Percentiles rank a stretch among this genome's conserved stretches.
Evolutionary conservation across 2,888 invertebrate species (phyloP).

Genomic region (Brachyptera risi): DNA sequence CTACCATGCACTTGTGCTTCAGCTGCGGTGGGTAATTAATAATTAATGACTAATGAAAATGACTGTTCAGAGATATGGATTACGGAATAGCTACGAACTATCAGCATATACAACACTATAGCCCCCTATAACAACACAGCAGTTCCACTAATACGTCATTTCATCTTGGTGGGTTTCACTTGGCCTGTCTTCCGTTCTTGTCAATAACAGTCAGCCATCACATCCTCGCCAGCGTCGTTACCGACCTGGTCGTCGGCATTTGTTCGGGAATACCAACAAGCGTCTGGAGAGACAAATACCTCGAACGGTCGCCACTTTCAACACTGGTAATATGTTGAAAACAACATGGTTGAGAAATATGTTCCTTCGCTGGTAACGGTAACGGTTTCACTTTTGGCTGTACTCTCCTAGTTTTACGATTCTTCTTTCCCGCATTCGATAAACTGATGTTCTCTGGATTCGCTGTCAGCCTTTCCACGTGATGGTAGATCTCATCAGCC

Average conservation of each 20-base stretch:
- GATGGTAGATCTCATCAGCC: constrained; percentile 65
- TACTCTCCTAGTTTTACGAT: constrained; percentile 52
- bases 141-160: no score
- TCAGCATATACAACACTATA: no score
- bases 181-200: no score
- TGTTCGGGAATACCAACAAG: constrained; percentile 44
- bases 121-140: no score
- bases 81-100: no score
- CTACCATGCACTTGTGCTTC: no score
- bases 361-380: constrained; percentile 67
- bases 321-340: constrained; percentile 80
- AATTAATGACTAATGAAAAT: no score
- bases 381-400: constrained; percentile 47
- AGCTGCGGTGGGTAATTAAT: no score
- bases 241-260: not conserved
- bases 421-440: constrained; percentile 58
- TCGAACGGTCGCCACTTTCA: constrained; percentile 60
- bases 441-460: constrained; percentile 75
- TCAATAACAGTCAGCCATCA: no score
- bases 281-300: constrained; percentile 65
- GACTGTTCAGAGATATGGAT: no score
- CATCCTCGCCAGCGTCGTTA: not conserved
- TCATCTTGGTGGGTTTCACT: no score
- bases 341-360: constrained; percentile 80
- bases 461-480: constrained; percentile 64